Percentiles rank a stretch among this genome's conserved stretches.
These are phyloP conservation scores for Anoplius nigerrimus DNA, from an alignment of 2,888 invertebrate species.

Conservation along the genomic window DNA sequence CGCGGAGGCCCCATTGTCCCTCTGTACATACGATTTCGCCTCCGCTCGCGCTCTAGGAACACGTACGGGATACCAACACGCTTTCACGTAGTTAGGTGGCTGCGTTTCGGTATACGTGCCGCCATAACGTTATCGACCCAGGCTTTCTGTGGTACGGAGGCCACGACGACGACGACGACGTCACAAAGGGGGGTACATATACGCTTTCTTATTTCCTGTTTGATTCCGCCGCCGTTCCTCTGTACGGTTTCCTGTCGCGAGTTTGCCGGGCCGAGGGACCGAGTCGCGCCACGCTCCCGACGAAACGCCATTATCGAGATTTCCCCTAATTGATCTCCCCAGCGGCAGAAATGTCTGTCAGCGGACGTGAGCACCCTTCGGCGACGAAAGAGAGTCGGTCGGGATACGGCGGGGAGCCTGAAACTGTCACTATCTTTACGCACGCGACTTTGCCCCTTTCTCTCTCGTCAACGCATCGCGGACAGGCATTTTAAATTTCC, in stretches of 20 bases:
- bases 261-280: constrained; percentile 4
- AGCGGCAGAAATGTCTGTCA: constrained; percentile 27
- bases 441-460: no score
- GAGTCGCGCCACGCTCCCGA: constrained; percentile 31
- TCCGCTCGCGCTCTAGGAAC: constrained; percentile 15
- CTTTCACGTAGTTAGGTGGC: constrained; percentile 23
- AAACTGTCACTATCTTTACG: no score
- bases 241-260: constrained; percentile 46
- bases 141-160: no score
- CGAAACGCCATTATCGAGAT: constrained; percentile 64
- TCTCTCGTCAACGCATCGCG: no score
- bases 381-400: constrained; percentile 17
- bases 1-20: constrained; percentile 57
- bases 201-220: constrained; percentile 62
- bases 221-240: constrained; percentile 46
- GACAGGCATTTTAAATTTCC: no score
- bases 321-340: constrained; percentile 66
- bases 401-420: neutral
- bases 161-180: no score
- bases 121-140: constrained; percentile 47
- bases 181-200: constrained; percentile 40
- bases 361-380: constrained; percentile 14
- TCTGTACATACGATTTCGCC: constrained; percentile 56
- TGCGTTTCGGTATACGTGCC: constrained; percentile 25
- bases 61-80: constrained; percentile 8